Evolutionary conservation across 2,797 vertebrate species (phyloP).

Genomic region (Neomorphus geoffroyi): DNA sequence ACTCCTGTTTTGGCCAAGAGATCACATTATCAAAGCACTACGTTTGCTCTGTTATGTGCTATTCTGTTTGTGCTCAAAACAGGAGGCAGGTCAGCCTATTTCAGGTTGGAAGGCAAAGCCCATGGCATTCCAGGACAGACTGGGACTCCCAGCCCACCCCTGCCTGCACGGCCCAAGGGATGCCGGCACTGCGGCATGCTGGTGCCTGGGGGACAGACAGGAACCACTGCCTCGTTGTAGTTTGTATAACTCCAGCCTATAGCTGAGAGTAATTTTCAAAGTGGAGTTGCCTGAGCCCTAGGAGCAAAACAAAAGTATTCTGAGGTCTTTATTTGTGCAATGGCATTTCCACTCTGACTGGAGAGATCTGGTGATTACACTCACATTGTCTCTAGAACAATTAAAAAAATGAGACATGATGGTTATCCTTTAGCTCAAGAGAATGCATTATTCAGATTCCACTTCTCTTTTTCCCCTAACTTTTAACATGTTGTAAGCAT

Average conservation of each 20-base stretch:
- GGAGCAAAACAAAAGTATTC: neutral
- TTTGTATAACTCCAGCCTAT: neutral
- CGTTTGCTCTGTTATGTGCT: fast-evolving
- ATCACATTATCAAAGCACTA: neutral
- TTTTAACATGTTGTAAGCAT: neutral
- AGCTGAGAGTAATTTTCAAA: neutral
- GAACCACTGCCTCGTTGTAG: neutral
- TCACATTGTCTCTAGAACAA: neutral
- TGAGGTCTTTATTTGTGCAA: neutral
- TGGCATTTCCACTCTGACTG: neutral
- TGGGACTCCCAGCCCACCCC: fast-evolving
- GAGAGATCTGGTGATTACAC: neutral
- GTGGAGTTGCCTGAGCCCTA: neutral
- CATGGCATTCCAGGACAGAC: neutral
- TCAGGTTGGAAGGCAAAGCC: neutral
- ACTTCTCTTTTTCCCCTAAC: neutral
- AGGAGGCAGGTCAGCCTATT: neutral
- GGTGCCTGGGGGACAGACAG: neutral
- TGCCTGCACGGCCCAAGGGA: fast-evolving
- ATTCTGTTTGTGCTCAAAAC: fast-evolving
- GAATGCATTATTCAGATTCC: neutral
- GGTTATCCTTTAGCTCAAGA: neutral
- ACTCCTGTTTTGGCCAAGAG: neutral
- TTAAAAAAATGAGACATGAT: neutral
- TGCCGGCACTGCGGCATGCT: neutral